A percentile compares a stretch with the other conserved stretches of the same genome.
Conservation (phyloP, 2,888 invertebrate species). For the Megamerina dolium region DNA sequence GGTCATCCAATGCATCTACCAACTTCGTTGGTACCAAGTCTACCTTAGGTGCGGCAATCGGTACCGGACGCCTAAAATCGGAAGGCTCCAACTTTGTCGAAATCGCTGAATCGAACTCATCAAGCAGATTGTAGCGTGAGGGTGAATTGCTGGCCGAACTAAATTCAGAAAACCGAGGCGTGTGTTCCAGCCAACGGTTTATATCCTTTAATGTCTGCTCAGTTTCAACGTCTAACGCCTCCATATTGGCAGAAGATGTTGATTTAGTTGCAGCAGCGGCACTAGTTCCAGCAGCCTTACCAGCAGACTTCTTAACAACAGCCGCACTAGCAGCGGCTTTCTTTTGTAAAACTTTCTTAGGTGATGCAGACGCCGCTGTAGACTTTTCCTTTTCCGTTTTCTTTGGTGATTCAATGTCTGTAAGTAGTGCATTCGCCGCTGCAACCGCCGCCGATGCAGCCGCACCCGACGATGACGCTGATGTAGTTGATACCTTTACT, state of each 20-base stretch:
- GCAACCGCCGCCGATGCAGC: constrained; percentile 8
- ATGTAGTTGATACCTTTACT: constrained; percentile 26
- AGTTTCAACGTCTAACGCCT: constrained; percentile 64
- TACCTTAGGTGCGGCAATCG: constrained; percentile 44
- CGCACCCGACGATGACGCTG: constrained; percentile 11
- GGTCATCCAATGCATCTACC: constrained; percentile 52
- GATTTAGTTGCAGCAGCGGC: constrained; percentile 14
- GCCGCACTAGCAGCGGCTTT: constrained; percentile 18
- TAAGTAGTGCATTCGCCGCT: not conserved
- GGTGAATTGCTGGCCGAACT: constrained; percentile 76
- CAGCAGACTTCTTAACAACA: constrained; percentile 19
- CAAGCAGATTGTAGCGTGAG: constrained; percentile 59
- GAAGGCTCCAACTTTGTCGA: constrained; percentile 49
- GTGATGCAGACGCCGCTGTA: constrained; percentile 30
- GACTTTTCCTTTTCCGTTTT: constrained; percentile 33
- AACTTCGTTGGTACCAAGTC: constrained; percentile 48
- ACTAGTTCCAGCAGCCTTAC: constrained; percentile 20
- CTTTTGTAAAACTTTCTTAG: constrained; percentile 23
- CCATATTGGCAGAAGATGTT: constrained; percentile 51
- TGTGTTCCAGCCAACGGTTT: constrained; percentile 82
- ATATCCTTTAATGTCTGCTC: constrained; percentile 70
- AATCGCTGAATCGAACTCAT: constrained; percentile 55
- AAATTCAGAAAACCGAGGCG: constrained; percentile 68
- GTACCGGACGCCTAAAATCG: constrained; percentile 50
- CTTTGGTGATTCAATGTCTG: constrained; percentile 8